Base-by-base conservation (phyloP, 2,888 invertebrate species). In the Spatulosminthurus flaviceps region DNA sequence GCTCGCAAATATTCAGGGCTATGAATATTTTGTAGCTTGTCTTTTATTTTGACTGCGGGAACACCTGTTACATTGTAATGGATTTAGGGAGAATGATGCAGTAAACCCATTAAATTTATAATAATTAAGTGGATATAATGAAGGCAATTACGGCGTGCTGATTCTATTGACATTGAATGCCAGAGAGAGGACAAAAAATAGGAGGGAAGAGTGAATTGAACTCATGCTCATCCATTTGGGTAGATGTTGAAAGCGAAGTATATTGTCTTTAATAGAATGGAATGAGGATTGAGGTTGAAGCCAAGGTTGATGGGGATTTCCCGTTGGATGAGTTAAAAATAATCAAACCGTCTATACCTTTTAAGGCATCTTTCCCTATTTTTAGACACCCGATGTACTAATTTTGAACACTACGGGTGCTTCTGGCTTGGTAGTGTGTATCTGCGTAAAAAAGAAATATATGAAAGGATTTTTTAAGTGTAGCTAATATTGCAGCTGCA, bases 311-410 rank as follows among this genome's bases (percentile, higher is more conserved):
- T 75, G 78, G 81, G 81, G 81, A 81, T 78, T 81, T 70, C 81
- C 81, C 81, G 75, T 73, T 76, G 78, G 71, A 60, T 72, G 29
- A 51, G 51, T 71, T 76, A 75, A 81, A 76, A 81, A 81, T 81
- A 80, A 28, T 26, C 51, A 64, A 64, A 43, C 69, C 71, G 76
- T 78, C 73, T 81, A 51, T 73, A 34, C 81, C 81, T 74, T 81
- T 78, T 80, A 80, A 80, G 81, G 81, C 34, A 51, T 67, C 74
- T 60, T 78, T 74, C 60, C 67, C 67, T 83, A 83, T 83, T 82
- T 83, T 81, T 82, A 82, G 81, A 78, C 67, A 73, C 77, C 73
- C 78, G 80, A 77, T 79, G 76, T 61, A 69, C 83, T 83, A 83
- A 82, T 79, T 83, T 81, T 82, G 82, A 71, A 61, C 24, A 51